Percentiles rank a stretch among this genome's conserved stretches.
These are phyloP conservation scores for Panopea generosa DNA, from an alignment of 2,888 invertebrate species.

Conservation along the genomic window DNA sequence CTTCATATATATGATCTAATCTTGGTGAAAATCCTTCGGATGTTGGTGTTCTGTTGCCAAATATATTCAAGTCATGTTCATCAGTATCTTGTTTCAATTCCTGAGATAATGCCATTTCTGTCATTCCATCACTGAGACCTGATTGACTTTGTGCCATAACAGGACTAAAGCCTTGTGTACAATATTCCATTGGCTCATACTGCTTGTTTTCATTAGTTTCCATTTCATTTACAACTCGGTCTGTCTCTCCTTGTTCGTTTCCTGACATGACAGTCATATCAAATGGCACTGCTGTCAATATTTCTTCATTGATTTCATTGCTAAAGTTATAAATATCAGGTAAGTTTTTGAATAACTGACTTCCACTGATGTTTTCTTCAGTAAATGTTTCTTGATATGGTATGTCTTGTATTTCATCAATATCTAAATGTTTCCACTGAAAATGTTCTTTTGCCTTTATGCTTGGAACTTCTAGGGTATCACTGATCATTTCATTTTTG, in stretches of 20 bases:
- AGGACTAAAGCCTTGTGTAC: conserved; percentile 39
- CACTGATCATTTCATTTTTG: too few species aligned
- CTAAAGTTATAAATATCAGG: neutral
- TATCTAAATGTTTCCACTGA: too few species aligned
- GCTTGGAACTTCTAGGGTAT: too few species aligned
- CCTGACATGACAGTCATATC: conserved; percentile 7
- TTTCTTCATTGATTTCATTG: conserved; percentile 1
- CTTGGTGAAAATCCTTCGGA: conserved; percentile 21
- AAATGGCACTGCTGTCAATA: conserved; percentile 10
- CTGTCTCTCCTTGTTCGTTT: neutral
- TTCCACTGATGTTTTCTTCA: conserved; percentile 3
- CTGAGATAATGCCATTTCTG: conserved; percentile 9
- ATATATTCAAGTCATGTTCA: neutral
- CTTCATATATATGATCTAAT: neutral
- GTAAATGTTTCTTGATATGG: too few species aligned
- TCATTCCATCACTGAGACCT: conserved; percentile 18
- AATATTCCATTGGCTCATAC: neutral
- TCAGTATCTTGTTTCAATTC: neutral
- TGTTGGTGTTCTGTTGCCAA: neutral
- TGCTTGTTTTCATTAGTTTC: neutral
- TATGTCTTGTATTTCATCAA: too few species aligned
- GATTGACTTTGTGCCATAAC: neutral
- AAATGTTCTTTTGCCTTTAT: too few species aligned
- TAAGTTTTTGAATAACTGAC: conserved; percentile 16
- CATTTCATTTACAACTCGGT: neutral